A percentile compares a stretch with the other conserved stretches of the same genome.
These are phyloP conservation scores for Pemphigus obesinymphae DNA, from an alignment of 1,140 invertebrate genomes.

Conservation along the genomic window DNA sequence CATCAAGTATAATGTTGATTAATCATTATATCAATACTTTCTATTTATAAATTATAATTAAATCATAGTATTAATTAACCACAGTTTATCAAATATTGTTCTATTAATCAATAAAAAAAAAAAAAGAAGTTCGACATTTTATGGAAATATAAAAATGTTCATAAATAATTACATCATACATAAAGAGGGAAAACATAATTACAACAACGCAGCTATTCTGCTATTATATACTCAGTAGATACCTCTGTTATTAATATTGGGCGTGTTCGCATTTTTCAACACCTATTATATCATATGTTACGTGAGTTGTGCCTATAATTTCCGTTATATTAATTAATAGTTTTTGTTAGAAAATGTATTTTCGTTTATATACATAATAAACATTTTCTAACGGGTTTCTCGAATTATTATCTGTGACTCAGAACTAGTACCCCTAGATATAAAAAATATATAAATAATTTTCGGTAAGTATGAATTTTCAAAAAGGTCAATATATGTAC, in stretches of 20 bases:
- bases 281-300: neutral
- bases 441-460: too few relatives aligned
- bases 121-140: neutral
- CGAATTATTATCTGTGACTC: too few relatives aligned
- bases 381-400: neutral
- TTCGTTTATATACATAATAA: neutral
- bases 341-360: neutral
- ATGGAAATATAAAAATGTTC: neutral
- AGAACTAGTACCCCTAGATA: too few relatives aligned
- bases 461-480: too few relatives aligned
- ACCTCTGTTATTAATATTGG: neutral
- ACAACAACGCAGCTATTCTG: neutral
- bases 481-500: too few relatives aligned
- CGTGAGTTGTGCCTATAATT: neutral
- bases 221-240: neutral
- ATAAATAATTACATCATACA: neutral
- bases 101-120: too few relatives aligned
- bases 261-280: slow-evolving; percentile 5
- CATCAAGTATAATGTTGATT: too few relatives aligned
- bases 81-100: too few relatives aligned
- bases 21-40: too few relatives aligned
- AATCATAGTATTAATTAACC: too few relatives aligned
- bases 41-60: too few relatives aligned
- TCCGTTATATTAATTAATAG: neutral
- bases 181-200: neutral